A percentile compares a stretch with the other conserved stretches of the same genome.
Evolutionary conservation across 2,113 vertebrate genomes (phyloP).

Genomic region (Paracanthobrama guichenoti): DNA sequence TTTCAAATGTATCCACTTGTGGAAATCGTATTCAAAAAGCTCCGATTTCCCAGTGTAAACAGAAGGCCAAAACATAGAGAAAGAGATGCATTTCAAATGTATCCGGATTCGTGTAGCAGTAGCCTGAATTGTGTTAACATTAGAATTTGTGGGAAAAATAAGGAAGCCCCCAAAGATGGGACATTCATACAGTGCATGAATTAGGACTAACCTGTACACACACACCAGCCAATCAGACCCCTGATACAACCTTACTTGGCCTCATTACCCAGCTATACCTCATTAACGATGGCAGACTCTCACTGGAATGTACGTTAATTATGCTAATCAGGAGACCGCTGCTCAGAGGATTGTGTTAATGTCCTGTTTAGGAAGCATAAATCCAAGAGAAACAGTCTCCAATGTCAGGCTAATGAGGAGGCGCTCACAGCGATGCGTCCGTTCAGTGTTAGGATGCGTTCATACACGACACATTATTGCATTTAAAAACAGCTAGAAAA

Average conservation of each 20-base stretch:
- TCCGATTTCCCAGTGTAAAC: no score
- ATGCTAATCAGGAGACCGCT: constrained; percentile 16
- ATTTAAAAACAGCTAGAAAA: not conserved
- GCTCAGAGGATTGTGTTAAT: constrained; percentile 15
- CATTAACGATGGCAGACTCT: not conserved
- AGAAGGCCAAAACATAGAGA: no score
- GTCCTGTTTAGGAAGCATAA: not conserved
- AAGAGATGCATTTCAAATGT: no score
- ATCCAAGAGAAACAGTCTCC: not conserved
- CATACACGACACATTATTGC: not conserved
- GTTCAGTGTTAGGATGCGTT: not conserved
- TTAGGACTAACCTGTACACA: not conserved
- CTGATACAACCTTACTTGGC: not conserved
- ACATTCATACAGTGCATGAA: not conserved
- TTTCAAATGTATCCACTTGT: no score
- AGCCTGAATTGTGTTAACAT: no score
- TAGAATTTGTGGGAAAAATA: not conserved
- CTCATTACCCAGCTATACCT: constrained; percentile 11
- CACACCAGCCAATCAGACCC: not conserved
- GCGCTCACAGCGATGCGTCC: not conserved
- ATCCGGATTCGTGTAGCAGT: no score
- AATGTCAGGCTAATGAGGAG: not conserved
- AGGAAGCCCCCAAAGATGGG: not conserved
- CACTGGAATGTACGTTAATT: constrained; percentile 20
- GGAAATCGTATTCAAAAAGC: no score